Conservation (phyloP, 92 coral and sea anemone species). For the Isaurus tuberculatus region DNA sequence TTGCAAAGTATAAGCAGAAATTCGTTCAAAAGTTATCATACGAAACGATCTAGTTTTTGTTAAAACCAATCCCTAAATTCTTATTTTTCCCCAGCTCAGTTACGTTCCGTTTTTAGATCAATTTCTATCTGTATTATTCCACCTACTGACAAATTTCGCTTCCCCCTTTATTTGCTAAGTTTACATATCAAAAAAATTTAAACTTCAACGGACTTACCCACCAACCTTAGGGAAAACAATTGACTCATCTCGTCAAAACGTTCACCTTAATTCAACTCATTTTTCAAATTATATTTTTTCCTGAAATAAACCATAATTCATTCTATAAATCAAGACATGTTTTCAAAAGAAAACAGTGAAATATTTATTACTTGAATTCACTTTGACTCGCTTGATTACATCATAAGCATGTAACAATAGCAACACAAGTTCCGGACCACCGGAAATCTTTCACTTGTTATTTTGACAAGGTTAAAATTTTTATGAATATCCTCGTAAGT, state of each 20-base stretch:
- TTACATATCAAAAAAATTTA: neutral
- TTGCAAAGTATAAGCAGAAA: too few species aligned
- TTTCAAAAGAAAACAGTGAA: slow-evolving; percentile 19
- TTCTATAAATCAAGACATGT: slow-evolving; percentile 5
- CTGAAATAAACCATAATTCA: neutral
- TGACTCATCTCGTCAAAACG: neutral
- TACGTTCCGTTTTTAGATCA: too few species aligned
- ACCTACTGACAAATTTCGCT: neutral
- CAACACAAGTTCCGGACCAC: slow-evolving; percentile 25
- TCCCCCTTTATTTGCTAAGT: neutral
- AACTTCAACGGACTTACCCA: neutral
- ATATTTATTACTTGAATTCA: slow-evolving; percentile 15
- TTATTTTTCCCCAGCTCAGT: too few species aligned
- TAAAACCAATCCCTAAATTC: too few species aligned
- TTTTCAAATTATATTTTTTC: neutral
- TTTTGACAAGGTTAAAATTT: neutral
- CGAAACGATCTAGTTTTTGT: too few species aligned
- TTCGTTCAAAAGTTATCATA: too few species aligned
- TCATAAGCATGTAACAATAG: slow-evolving; percentile 25
- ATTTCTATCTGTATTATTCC: neutral
- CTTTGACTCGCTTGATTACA: slow-evolving; percentile 16
- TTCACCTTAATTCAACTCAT: neutral
- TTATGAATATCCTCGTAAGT: too few species aligned
- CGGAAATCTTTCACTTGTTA: neutral
- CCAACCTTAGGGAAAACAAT: too few species aligned